Evolutionary conservation across 2,797 vertebrate species (phyloP).

Genomic region (Acanthurus tractus): DNA sequence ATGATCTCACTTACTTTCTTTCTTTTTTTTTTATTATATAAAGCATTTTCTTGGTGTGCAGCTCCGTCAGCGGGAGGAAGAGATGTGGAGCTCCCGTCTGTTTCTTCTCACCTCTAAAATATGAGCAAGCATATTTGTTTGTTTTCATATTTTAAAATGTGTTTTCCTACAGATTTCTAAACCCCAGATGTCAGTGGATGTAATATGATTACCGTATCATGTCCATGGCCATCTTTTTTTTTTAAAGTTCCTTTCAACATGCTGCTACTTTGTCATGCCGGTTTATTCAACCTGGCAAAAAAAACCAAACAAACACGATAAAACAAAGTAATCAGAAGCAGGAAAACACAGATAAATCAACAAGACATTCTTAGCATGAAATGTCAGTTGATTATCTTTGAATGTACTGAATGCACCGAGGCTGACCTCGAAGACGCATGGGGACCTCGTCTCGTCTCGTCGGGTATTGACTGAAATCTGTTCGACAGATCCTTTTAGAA

Average conservation of each 20-base stretch:
- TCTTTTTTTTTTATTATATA: constrained; percentile 5
- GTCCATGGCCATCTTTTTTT: constrained; percentile 2
- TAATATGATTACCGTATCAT: not conserved
- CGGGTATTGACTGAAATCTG: constrained; percentile 10
- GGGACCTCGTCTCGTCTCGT: constrained; percentile 32
- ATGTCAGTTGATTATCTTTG: constrained; percentile 67
- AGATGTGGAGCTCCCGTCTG: constrained; percentile 31
- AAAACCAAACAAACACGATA: not conserved
- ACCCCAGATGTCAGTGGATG: constrained; percentile 12
- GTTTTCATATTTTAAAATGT: constrained; percentile 83
- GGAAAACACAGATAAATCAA: constrained; percentile 80
- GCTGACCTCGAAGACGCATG: constrained; percentile 63
- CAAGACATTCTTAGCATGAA: constrained; percentile 75
- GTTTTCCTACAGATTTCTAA: constrained; percentile 75
- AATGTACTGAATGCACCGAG: constrained; percentile 67
- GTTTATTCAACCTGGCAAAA: constrained; percentile 18
- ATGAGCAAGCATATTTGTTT: constrained; percentile 72
- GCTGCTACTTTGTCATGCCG: constrained; percentile 7
- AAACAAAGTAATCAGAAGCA: constrained; percentile 30
- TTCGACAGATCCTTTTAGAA: not conserved
- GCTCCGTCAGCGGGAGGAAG: constrained; percentile 42
- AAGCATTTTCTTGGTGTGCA: constrained; percentile 52
- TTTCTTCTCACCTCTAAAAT: constrained; percentile 73
- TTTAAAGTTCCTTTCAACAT: not conserved
- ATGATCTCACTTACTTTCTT: constrained; percentile 42